Conservation (phyloP, 2,797 vertebrate genomes). For the Sebastes alutus region DNA sequence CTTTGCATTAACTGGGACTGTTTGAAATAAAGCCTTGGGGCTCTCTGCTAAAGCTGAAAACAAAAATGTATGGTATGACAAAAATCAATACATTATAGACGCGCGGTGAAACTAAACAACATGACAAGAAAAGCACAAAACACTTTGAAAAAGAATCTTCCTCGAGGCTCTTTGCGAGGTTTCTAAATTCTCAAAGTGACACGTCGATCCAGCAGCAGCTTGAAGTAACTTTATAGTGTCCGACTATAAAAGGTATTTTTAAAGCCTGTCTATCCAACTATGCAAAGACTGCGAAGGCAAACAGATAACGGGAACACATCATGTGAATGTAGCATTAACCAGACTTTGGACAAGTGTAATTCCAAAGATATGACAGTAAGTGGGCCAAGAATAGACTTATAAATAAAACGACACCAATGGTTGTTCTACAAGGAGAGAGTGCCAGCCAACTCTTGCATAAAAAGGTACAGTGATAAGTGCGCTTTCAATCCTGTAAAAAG, state of each 20-base stretch:
- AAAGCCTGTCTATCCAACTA: background rate
- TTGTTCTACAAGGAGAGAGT: background rate
- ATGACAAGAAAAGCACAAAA: background rate
- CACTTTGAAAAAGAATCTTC: background rate
- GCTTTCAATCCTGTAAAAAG: conserved; percentile 37
- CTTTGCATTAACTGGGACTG: background rate
- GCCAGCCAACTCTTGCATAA: conserved; percentile 22
- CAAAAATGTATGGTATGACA: background rate
- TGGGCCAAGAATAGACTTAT: background rate
- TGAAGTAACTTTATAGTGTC: background rate
- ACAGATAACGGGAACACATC: conserved; percentile 4
- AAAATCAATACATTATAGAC: background rate
- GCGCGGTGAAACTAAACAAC: background rate
- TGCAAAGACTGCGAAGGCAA: conserved; percentile 1
- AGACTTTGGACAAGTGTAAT: conserved; percentile 4
- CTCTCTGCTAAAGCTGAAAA: background rate
- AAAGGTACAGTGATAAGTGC: conserved; percentile 28
- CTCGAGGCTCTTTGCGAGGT: background rate
- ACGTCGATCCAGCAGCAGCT: background rate
- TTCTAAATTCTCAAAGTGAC: conserved; percentile 2
- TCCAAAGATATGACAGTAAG: conserved; percentile 25
- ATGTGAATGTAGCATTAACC: conserved; percentile 7
- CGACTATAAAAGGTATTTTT: background rate
- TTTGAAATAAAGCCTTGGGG: background rate
- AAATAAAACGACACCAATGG: conserved; percentile 18